These are phyloP conservation scores for Tetrapedia diversipes DNA, from an alignment of 2,888 invertebrate species.

Conservation along the genomic window DNA sequence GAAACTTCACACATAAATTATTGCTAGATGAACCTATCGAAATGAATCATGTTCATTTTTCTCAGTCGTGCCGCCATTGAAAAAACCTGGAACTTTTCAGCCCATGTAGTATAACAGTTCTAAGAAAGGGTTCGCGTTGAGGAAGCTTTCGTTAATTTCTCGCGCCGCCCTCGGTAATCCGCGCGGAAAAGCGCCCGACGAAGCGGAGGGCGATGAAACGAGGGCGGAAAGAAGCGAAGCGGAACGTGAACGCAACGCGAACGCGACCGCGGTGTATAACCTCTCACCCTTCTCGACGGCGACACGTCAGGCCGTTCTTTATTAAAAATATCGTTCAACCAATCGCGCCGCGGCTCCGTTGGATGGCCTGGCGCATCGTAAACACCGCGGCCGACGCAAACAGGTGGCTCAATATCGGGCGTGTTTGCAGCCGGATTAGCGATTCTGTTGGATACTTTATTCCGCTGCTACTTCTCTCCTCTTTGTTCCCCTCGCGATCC, in stretches of 20 bases:
- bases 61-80: no score
- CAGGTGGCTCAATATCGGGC: constrained; percentile 70
- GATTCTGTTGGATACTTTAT: constrained; percentile 69
- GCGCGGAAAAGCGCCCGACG: no score
- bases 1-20: no score
- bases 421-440: constrained; percentile 70
- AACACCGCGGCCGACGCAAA: constrained; percentile 67
- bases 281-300: constrained; percentile 14
- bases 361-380: constrained; percentile 45
- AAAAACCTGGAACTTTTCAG: no score
- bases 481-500: no score
- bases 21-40: no score
- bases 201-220: background rate
- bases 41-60: no score
- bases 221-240: background rate
- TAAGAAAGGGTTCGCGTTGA: no score
- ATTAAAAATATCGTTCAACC: constrained; percentile 50
- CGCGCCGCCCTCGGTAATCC: no score
- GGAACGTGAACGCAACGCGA: background rate
- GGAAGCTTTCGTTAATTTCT: no score
- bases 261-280: background rate
- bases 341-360: constrained; percentile 35
- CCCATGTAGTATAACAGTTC: no score
- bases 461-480: constrained; percentile 33
- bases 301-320: constrained; percentile 36